A percentile compares a stretch with the other conserved stretches of the same genome.
Conservation (phyloP, 2,888 invertebrate species). For the Sphaeridia pumilis region DNA sequence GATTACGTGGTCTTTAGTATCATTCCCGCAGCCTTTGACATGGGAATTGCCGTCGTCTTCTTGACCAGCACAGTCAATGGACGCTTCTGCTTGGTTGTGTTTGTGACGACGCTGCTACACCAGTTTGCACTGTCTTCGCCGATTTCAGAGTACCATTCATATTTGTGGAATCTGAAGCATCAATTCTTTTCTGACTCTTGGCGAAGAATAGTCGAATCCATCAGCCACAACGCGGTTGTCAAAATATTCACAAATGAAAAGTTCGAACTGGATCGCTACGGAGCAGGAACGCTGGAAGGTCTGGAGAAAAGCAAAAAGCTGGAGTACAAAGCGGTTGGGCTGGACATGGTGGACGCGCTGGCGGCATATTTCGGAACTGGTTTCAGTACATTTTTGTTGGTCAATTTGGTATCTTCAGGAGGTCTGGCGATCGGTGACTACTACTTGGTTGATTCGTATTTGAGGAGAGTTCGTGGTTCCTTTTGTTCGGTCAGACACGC, state of each 20-base stretch:
- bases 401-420: constrained; percentile 58
- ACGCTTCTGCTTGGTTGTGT: constrained; percentile 93
- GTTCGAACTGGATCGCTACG: constrained; percentile 79
- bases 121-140: constrained; percentile 76
- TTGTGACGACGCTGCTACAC: constrained; percentile 82
- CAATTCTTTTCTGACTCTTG: constrained; percentile 93
- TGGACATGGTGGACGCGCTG: constrained; percentile 71
- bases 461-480: constrained; percentile 87
- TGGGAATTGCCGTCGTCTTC: constrained; percentile 77
- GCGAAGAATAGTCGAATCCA: too few species aligned
- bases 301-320: constrained; percentile 69
- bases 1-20: too few species aligned
- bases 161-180: constrained; percentile 82
- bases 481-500: constrained; percentile 97
- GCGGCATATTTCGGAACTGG: constrained; percentile 87
- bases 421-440: constrained; percentile 85
- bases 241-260: constrained; percentile 93
- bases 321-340: too few species aligned
- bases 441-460: constrained; percentile 87
- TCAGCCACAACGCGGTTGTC: constrained; percentile 96
- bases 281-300: constrained; percentile 51
- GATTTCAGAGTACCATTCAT: too few species aligned
- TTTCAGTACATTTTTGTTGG: constrained; percentile 69
- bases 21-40: constrained; percentile 84
- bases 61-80: constrained; percentile 77